Conservation (phyloP, 2,113 vertebrate species). For the Ammodytes dubius region DNA sequence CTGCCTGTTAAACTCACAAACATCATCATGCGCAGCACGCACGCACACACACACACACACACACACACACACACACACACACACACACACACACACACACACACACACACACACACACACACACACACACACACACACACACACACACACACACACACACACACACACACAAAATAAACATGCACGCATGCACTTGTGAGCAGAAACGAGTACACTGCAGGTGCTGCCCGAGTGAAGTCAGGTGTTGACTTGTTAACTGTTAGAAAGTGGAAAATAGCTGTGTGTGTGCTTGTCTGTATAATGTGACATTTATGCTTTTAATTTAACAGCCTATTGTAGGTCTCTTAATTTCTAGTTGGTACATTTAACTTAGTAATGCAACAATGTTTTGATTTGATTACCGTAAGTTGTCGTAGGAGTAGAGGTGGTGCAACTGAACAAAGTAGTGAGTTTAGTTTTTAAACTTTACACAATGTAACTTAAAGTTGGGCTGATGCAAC, state of each 20-base stretch:
- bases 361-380: neutral
- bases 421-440: neutral
- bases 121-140: conserved; percentile 49
- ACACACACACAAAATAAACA: conserved; percentile 51
- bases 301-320: neutral
- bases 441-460: neutral
- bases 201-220: conserved; percentile 56
- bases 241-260: conserved; percentile 70
- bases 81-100: conserved; percentile 42
- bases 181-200: conserved; percentile 11
- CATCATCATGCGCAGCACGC: conserved; percentile 55
- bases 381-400: neutral
- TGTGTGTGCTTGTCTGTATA: conserved; percentile 37
- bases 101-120: conserved; percentile 60
- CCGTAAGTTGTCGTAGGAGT: neutral
- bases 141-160: conserved; percentile 57
- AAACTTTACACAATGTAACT: neutral
- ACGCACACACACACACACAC: conserved; percentile 51
- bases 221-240: conserved; percentile 72
- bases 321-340: neutral
- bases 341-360: neutral
- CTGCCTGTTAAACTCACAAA: conserved; percentile 82
- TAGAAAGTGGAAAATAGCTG: conserved; percentile 10
- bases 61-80: conserved; percentile 35
- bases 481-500: neutral